phyloP scores from a whole-genome alignment of 2,797 vertebrate genomes.

The Hyperoplus lanceolatus region DNA sequence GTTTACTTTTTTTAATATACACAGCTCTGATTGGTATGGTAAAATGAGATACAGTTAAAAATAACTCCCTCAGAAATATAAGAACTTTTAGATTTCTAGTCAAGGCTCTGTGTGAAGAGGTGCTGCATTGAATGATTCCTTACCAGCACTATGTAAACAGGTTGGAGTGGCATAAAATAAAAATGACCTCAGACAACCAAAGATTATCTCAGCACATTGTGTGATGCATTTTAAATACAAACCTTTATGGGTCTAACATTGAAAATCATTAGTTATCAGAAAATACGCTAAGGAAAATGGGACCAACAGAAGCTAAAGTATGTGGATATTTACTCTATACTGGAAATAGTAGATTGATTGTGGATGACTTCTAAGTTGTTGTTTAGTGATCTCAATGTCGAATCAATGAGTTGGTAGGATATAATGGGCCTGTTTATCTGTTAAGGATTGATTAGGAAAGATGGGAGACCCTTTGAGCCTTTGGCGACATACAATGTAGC shows the following conservation, averaged over 20 bases:
- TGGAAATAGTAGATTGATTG: not conserved
- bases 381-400: constrained; percentile 4
- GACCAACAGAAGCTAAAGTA: not conserved
- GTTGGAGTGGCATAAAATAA: not conserved
- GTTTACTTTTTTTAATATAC: constrained; percentile 7
- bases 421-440: constrained; percentile 41
- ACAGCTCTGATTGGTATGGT: not conserved
- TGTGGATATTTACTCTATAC: constrained; percentile 1
- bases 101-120: not conserved
- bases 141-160: not conserved
- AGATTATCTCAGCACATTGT: constrained; percentile 13
- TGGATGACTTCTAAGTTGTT: constrained; percentile 1
- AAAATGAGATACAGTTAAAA: not conserved
- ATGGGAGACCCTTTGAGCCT: constrained; percentile 5
- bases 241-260: constrained; percentile 16
- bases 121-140: not conserved
- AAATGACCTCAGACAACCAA: constrained; percentile 1
- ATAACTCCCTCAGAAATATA: not conserved
- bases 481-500: constrained; percentile 13
- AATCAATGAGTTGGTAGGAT: constrained; percentile 9
- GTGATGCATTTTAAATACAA: constrained; percentile 19
- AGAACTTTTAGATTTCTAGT: not conserved
- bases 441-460: constrained; percentile 33
- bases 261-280: constrained; percentile 25
- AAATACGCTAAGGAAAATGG: not conserved